A percentile compares a stretch with the other conserved stretches of the same genome.
Conservation (phyloP, 2,888 invertebrate species). For the Nesidiocoris tenuis region DNA sequence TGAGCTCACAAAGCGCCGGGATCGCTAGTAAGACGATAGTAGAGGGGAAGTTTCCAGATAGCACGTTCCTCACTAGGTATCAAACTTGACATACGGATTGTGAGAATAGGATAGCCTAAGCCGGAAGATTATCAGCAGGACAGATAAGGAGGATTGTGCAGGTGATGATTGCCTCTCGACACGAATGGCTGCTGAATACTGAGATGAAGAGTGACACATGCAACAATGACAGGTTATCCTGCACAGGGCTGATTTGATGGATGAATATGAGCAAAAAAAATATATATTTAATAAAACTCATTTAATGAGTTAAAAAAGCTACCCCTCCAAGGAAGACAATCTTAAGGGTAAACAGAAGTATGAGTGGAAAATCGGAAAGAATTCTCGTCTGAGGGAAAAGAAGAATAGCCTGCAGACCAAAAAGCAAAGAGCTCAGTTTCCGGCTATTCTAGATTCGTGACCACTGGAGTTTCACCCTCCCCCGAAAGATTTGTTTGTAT, state of each 20-base stretch:
- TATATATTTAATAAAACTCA: no score
- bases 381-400: background rate
- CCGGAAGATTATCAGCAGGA: background rate
- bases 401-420: no score
- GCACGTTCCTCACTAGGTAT: background rate
- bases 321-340: no score
- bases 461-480: background rate
- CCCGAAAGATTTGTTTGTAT: slow-evolving; percentile 19
- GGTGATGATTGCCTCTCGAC: background rate
- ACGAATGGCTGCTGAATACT: background rate
- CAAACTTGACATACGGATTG: background rate
- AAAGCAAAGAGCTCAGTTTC: background rate
- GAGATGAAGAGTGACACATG: no score
- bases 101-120: background rate
- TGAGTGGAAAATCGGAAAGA: background rate
- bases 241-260: no score
- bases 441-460: background rate
- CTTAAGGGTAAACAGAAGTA: no score
- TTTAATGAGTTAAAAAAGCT: no score
- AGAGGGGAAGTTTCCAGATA: no score
- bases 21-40: no score
- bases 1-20: no score
- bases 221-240: no score
- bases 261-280: no score
- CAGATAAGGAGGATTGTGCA: background rate